Percentiles rank a stretch among this genome's conserved stretches.
These are phyloP conservation scores for Nowickia ferox DNA, from an alignment of 2,888 invertebrate genomes.

Conservation along the genomic window DNA sequence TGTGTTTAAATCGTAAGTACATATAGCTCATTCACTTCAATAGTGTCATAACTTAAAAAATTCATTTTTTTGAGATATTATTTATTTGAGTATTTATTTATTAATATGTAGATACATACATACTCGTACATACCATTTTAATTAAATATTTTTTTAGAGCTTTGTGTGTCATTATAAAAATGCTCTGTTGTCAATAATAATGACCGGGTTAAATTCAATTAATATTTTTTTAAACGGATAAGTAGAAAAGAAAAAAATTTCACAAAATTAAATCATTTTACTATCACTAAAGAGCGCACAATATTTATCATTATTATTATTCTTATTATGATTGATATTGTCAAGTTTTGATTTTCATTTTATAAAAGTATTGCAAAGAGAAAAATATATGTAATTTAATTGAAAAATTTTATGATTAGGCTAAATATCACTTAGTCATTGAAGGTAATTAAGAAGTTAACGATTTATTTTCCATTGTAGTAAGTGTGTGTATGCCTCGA, in stretches of 20 bases:
- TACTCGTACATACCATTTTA: too few relatives aligned
- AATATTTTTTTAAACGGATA: background rate
- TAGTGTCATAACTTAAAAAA: too few relatives aligned
- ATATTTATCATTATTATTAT: background rate
- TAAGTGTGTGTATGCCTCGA: too few relatives aligned
- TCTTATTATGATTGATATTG: background rate
- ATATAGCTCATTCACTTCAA: too few relatives aligned
- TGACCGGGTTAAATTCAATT: constrained; percentile 45
- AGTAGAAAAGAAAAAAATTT: background rate
- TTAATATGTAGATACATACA: too few relatives aligned
- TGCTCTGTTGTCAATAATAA: constrained; percentile 13
- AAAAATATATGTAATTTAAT: background rate
- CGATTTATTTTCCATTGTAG: too few relatives aligned
- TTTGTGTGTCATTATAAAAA: constrained; percentile 30
- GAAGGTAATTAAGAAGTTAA: background rate
- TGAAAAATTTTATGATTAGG: background rate
- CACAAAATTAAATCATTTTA: background rate
- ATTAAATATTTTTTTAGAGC: too few relatives aligned
- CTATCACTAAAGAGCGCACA: background rate
- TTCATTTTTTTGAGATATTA: too few relatives aligned
- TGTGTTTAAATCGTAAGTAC: constrained; percentile 18
- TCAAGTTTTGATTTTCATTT: background rate
- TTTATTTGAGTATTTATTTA: too few relatives aligned
- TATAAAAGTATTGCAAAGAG: background rate
- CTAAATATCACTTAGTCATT: background rate